Base-by-base conservation (phyloP, 2,797 vertebrate species). In the Chelonia mydas region DNA sequence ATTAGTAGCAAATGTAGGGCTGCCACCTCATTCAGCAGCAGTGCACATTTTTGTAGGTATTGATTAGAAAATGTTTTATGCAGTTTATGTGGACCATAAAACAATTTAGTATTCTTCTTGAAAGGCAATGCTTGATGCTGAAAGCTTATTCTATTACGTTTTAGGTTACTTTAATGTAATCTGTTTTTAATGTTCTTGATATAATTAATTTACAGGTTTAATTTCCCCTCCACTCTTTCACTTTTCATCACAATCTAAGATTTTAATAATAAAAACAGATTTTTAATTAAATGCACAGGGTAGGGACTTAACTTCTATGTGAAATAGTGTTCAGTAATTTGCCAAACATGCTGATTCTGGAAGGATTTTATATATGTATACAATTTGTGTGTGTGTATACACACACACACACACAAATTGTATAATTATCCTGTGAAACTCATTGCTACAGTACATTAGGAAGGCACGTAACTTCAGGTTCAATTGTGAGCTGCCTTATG, bases 391-490 rank as follows among this genome's bases (percentile, higher is more conserved):
- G 37, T 51, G 51, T 51, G 10, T 25, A 25, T 2, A 57, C 27
- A 57, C 27, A 57, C 5, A 28, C 61, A 37, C n/a, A 37, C 61
- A 65, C 31, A 61, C 61, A 74, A 13, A 45, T 41, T 41, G 83
- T 86, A 92, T 96, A 96, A 97, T 95, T 94, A 74, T 94, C 94
- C 68, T 82, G 4, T 76, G 74, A 54, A 92, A 55, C 72, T 93
- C 90, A 90, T 90, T 93, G 89, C 79, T 89, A 91, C 17, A 87
- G 83, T 68, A 94, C 94, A 95, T 96, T 89, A 83, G 53, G 90
- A 91, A 31, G 74, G 1, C 54, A 47, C 45, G 21, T 68, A 33
- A 84, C 27, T 33, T 81, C 23, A 11, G 51, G 25, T 33, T 90
- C 78, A 86, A 59, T 9, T 17, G 57, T 92, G 53, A 53, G 23